phyloP scores from a whole-genome alignment of 2,113 vertebrate genomes.

The Chitala chitala region DNA sequence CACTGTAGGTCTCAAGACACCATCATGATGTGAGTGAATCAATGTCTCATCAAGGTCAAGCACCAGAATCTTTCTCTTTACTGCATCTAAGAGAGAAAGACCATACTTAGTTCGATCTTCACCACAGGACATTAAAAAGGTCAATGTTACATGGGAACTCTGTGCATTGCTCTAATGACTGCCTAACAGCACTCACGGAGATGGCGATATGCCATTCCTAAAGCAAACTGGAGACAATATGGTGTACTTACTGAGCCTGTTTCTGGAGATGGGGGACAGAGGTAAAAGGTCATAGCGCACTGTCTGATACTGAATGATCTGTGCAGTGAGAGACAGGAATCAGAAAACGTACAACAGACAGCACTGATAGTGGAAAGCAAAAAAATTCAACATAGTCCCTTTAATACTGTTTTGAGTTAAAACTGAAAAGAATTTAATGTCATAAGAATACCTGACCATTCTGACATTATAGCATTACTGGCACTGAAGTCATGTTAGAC shows the following conservation, averaged over 20 bases:
- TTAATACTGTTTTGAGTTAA: too few species aligned
- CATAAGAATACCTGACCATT: too few species aligned
- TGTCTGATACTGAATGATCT: constrained; percentile 76
- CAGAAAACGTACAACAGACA: neutral
- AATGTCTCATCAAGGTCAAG: constrained; percentile 72
- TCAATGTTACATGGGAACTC: too few species aligned
- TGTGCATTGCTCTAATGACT: too few species aligned
- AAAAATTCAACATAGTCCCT: too few species aligned
- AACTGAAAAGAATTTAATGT: too few species aligned
- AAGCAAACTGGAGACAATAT: neutral
- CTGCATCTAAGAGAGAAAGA: constrained; percentile 51
- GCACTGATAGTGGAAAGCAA: neutral
- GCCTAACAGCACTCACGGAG: too few species aligned
- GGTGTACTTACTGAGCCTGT: constrained; percentile 63
- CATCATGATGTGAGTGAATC: constrained; percentile 73
- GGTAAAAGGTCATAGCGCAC: constrained; percentile 71
- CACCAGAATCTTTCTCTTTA: constrained; percentile 69
- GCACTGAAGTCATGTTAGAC: too few species aligned
- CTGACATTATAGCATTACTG: too few species aligned
- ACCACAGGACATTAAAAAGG: too few species aligned
- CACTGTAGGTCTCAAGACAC: constrained; percentile 69
- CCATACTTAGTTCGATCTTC: neutral
- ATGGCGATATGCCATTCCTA: neutral
- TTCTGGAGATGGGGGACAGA: constrained; percentile 67
- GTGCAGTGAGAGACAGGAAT: constrained; percentile 8